phyloP scores from a whole-genome alignment of 2,113 vertebrate species.

The mouse (Mus musculus) region GRCm39 chr2:97907501-97908000 shows the following conservation, averaged over 20 bases:
- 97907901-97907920: neutral
- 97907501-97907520: too few relatives aligned
- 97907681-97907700: neutral
- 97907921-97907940: neutral
- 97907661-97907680: neutral
- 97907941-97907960: neutral
- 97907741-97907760: neutral
- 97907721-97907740: neutral
- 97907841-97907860: neutral
- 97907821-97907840: neutral
- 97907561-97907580: too few relatives aligned
- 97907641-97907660: neutral
- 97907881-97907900: neutral
- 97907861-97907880: neutral
- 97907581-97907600: neutral
- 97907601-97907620: neutral
- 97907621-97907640: neutral
- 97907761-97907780: neutral
- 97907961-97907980: neutral
- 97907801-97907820: neutral
- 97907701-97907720: neutral
- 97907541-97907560: too few relatives aligned
- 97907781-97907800: neutral
- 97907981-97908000: neutral
- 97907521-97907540: too few relatives aligned